These are phyloP conservation scores for Virgularia gustaviana DNA, from an alignment of 92 coral and sea anemone genomes.

Conservation along the genomic window DNA sequence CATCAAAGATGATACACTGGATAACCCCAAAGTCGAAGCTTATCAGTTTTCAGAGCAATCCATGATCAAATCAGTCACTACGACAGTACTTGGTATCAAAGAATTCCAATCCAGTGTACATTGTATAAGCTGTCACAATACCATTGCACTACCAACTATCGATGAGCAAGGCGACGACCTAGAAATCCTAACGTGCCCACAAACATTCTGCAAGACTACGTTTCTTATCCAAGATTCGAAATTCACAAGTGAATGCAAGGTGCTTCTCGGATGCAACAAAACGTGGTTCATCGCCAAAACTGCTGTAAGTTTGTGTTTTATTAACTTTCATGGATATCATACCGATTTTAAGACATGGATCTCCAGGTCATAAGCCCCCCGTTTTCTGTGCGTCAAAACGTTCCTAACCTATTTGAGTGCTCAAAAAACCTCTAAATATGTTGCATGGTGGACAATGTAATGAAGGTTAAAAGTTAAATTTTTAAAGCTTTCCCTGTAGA, in stretches of 20 bases:
- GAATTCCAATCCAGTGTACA: constrained; percentile 19
- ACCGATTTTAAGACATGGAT: too few species aligned
- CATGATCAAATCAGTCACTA: constrained; percentile 11
- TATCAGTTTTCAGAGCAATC: constrained; percentile 16
- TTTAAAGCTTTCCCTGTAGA: too few species aligned
- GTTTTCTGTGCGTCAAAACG: too few species aligned
- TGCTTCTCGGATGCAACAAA: constrained; percentile 17
- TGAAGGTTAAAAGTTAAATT: too few species aligned
- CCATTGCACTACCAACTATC: constrained; percentile 14
- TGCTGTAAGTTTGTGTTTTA: constrained; percentile 34
- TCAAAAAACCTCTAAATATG: too few species aligned
- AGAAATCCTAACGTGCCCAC: constrained; percentile 25
- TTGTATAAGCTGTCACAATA: constrained; percentile 28
- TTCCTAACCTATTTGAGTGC: too few species aligned
- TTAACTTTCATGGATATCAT: too few species aligned
- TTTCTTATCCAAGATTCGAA: constrained; percentile 16
- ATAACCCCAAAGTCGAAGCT: constrained; percentile 6
- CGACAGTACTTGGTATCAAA: constrained; percentile 20
- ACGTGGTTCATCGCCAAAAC: constrained; percentile 35
- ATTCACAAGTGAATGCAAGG: constrained; percentile 34
- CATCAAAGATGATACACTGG: constrained; percentile 20
- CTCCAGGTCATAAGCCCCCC: too few species aligned
- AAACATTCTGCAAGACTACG: constrained; percentile 29
- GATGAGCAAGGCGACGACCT: neutral
- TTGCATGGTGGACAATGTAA: too few species aligned